Percentiles rank a stretch among this genome's conserved stretches.
Conservation (phyloP, 2,888 invertebrate species). For the Hypena proboscidalis region DNA sequence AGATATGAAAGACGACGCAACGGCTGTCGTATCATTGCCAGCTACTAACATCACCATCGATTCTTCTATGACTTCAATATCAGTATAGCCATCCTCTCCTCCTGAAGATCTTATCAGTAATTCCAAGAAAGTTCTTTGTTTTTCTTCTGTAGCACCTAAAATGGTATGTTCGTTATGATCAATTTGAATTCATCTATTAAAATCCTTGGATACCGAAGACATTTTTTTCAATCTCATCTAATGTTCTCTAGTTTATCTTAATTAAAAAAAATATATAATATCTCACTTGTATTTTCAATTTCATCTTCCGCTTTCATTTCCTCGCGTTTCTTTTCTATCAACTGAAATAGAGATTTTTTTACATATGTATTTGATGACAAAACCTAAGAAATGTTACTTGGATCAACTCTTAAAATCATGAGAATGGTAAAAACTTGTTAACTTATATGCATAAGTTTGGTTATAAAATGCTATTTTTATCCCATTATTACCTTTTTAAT, state of each 20-base stretch:
- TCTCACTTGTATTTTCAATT: neutral
- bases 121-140: constrained; percentile 46
- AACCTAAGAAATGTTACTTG: too few species aligned
- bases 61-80: constrained; percentile 54
- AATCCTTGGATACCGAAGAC: too few species aligned
- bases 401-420: too few species aligned
- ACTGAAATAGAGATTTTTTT: constrained; percentile 8
- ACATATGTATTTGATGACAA: too few species aligned
- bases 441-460: neutral
- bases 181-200: neutral
- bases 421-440: neutral
- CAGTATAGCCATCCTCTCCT: constrained; percentile 32
- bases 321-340: constrained; percentile 7
- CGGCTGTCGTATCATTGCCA: constrained; percentile 58
- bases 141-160: constrained; percentile 10
- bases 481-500: constrained; percentile 25
- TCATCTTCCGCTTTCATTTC: neutral
- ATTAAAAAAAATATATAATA: neutral
- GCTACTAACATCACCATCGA: constrained; percentile 49
- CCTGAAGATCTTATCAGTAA: constrained; percentile 43
- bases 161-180: neutral
- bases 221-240: too few species aligned
- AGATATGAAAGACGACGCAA: constrained; percentile 44
- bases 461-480: neutral
- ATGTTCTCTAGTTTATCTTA: neutral